Conservation (phyloP, 2,113 vertebrate species). For the Psettodes erumei region DNA sequence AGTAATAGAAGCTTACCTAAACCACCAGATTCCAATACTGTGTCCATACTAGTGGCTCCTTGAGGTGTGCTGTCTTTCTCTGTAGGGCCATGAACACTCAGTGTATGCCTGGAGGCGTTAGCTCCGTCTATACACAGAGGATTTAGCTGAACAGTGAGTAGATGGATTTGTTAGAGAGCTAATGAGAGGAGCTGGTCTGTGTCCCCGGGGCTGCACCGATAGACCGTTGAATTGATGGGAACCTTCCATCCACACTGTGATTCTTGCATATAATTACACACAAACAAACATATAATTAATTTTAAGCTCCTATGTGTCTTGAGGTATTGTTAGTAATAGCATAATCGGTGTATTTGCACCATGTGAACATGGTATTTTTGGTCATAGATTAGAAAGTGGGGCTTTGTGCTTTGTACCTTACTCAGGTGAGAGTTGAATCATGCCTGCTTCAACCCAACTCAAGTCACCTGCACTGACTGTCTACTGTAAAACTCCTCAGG, state of each 20-base stretch:
- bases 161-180: conserved; percentile 43
- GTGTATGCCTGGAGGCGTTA: neutral
- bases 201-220: neutral
- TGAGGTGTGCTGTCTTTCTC: conserved; percentile 5
- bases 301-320: neutral
- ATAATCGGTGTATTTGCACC: conserved; percentile 12
- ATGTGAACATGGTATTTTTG: neutral
- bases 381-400: neutral
- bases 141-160: conserved; percentile 26
- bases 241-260: neutral
- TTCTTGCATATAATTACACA: conserved; percentile 26
- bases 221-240: conserved; percentile 35
- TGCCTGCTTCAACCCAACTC: neutral
- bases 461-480: too few species aligned
- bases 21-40: too few species aligned
- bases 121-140: conserved; percentile 3
- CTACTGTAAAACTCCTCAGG: neutral
- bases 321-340: neutral
- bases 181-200: conserved; percentile 39
- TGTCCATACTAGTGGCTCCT: too few species aligned
- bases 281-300: conserved; percentile 20
- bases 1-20: too few species aligned
- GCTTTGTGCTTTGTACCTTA: too few species aligned
- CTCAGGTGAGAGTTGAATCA: neutral
- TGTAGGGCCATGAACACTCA: conserved; percentile 14